phyloP scores from a whole-genome alignment of 2,888 invertebrate genomes.

The Trisateles emortualis region DNA sequence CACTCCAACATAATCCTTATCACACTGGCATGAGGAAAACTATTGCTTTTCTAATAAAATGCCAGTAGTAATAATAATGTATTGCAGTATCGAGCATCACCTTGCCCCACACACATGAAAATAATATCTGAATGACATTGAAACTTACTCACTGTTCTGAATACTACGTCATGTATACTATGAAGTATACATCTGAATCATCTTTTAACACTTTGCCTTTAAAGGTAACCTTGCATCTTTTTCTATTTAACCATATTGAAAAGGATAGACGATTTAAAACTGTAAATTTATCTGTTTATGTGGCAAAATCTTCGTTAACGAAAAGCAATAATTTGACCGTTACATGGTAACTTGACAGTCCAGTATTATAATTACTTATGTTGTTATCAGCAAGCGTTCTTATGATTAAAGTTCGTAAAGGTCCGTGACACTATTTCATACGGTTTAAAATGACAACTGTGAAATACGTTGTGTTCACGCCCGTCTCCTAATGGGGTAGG shows the following conservation, averaged over 20 bases:
- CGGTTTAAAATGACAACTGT: no score
- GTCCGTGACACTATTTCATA: no score
- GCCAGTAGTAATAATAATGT: not conserved
- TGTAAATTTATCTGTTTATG: not conserved
- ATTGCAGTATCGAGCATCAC: not conserved
- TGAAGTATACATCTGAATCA: slow-evolving; percentile 1
- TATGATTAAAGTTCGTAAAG: no score
- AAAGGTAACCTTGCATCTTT: not conserved
- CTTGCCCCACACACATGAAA: slow-evolving; percentile 14
- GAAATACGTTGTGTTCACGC: no score
- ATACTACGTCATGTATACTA: slow-evolving; percentile 12
- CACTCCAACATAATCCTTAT: not conserved
- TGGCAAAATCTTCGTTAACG: not conserved
- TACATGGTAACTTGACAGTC: no score
- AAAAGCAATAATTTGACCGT: not conserved
- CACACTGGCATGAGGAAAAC: not conserved
- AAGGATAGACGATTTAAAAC: not conserved
- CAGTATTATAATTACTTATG: no score
- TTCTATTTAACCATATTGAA: not conserved
- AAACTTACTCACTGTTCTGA: slow-evolving; percentile 8
- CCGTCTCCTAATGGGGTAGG: no score
- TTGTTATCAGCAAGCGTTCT: no score
- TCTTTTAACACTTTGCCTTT: not conserved
- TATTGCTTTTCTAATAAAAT: not conserved
- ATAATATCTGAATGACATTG: slow-evolving; percentile 34